These are phyloP conservation scores for Lanistes nyassanus DNA, from an alignment of 1,140 invertebrate genomes.

Conservation along the genomic window DNA sequence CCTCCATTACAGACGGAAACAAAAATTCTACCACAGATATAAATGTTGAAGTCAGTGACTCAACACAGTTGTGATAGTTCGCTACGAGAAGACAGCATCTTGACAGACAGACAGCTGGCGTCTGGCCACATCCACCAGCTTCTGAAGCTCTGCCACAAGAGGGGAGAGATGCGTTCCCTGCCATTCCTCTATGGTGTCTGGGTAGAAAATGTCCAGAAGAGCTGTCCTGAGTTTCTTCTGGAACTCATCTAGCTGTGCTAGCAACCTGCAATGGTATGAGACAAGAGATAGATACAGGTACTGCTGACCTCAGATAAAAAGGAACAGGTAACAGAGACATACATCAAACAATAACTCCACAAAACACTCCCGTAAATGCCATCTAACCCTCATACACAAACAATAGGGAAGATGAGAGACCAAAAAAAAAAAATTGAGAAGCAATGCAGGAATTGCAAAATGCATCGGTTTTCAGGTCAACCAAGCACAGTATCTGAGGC, in stretches of 20 bases:
- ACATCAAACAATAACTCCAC: too few species aligned
- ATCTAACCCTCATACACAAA: too few species aligned
- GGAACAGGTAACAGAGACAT: too few species aligned
- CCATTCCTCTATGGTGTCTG: constrained; percentile 48
- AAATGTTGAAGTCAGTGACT: background rate
- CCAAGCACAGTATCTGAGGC: too few species aligned
- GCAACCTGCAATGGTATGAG: constrained; percentile 34
- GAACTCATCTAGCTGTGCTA: constrained; percentile 41
- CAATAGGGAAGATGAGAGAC: too few species aligned
- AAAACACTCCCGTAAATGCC: too few species aligned
- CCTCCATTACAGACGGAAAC: too few species aligned
- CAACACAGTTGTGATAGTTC: background rate
- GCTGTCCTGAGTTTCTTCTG: constrained; percentile 35
- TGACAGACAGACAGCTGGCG: background rate
- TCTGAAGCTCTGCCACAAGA: background rate
- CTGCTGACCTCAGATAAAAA: too few species aligned
- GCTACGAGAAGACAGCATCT: background rate
- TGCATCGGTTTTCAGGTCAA: too few species aligned
- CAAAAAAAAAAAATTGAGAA: too few species aligned
- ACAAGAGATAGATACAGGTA: background rate
- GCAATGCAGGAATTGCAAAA: too few species aligned
- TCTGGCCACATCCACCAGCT: background rate
- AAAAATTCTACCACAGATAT: background rate
- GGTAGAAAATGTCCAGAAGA: constrained; percentile 42
- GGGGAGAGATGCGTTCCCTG: constrained; percentile 9